phyloP scores from a whole-genome alignment of 2,888 invertebrate species.

The Caenorhabditis becei region DNA sequence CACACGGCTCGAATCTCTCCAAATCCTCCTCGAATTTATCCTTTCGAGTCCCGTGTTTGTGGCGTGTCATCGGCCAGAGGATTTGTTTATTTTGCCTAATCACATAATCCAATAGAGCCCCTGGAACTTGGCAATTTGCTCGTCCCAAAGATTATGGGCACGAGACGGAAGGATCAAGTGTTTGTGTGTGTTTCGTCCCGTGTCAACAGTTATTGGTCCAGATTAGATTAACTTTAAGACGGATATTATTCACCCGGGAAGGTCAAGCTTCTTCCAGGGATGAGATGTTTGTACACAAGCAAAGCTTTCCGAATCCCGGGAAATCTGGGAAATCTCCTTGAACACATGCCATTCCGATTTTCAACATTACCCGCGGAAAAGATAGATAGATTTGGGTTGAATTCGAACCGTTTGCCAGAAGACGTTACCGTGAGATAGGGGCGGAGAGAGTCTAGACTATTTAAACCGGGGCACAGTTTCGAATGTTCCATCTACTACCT shows the following conservation, averaged over 20 bases:
- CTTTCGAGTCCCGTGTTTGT: constrained; percentile 26
- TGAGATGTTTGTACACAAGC: too few species aligned
- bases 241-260: neutral
- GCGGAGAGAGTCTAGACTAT: constrained; percentile 3
- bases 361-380: too few species aligned
- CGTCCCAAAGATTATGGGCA: constrained; percentile 40
- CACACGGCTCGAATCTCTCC: constrained; percentile 16
- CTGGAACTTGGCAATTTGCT: constrained; percentile 40
- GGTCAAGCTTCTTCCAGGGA: neutral
- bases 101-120: constrained; percentile 22
- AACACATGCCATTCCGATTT: too few species aligned
- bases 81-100: constrained; percentile 36
- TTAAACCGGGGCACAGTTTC: constrained; percentile 17
- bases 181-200: constrained; percentile 17
- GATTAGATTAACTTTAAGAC: neutral
- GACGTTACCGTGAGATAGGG: neutral
- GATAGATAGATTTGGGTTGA: too few species aligned
- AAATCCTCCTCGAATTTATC: constrained; percentile 24
- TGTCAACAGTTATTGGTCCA: constrained; percentile 1
- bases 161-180: constrained; percentile 10
- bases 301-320: too few species aligned
- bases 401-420: neutral
- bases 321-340: too few species aligned
- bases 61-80: constrained; percentile 38
- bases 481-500: constrained; percentile 15